A percentile compares a stretch with the other conserved stretches of the same genome.
Evolutionary conservation across 2,797 vertebrate species (phyloP).

Genomic region (Mallotus villosus): DNA sequence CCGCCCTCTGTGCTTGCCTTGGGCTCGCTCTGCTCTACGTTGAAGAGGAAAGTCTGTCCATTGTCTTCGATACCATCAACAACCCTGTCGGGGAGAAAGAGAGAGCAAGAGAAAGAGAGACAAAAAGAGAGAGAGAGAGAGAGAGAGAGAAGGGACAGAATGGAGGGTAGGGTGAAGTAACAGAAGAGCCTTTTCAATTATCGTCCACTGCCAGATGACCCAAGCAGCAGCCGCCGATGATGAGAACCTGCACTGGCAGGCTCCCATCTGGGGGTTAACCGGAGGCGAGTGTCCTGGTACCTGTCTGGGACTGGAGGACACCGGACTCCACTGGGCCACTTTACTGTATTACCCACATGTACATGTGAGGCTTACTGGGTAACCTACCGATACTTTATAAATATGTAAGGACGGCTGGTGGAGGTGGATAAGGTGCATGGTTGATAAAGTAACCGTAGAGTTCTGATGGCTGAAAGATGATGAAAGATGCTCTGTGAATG

Average conservation of each 20-base stretch:
- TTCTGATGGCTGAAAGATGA: slow-evolving; percentile 30
- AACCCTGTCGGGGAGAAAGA: slow-evolving; percentile 71
- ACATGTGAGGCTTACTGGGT: slow-evolving; percentile 34
- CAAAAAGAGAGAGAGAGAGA: slow-evolving; percentile 8
- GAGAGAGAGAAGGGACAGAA: slow-evolving; percentile 14
- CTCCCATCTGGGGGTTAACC: slow-evolving; percentile 45
- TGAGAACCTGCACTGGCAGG: slow-evolving; percentile 60
- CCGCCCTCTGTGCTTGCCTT: slow-evolving; percentile 51
- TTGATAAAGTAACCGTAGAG: slow-evolving; percentile 49
- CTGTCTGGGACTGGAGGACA: slow-evolving; percentile 47
- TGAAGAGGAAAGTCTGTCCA: slow-evolving; percentile 82
- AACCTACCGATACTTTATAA: slow-evolving; percentile 64
- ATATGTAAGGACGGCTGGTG: slow-evolving; percentile 51
- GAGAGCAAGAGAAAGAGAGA: neutral
- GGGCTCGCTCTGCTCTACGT: slow-evolving; percentile 64
- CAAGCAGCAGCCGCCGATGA: slow-evolving; percentile 40
- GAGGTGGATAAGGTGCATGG: slow-evolving; percentile 46
- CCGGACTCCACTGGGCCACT: slow-evolving; percentile 57
- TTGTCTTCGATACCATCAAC: slow-evolving; percentile 94
- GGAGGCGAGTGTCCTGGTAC: slow-evolving; percentile 39
- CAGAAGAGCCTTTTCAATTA: slow-evolving; percentile 68
- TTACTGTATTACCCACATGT: slow-evolving; percentile 44
- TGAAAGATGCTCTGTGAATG: slow-evolving; percentile 60
- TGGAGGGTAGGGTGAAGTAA: slow-evolving; percentile 58
- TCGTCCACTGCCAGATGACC: slow-evolving; percentile 42